Conservation (phyloP, 2,797 vertebrate species). For the Alcedo quadribrachys region DNA sequence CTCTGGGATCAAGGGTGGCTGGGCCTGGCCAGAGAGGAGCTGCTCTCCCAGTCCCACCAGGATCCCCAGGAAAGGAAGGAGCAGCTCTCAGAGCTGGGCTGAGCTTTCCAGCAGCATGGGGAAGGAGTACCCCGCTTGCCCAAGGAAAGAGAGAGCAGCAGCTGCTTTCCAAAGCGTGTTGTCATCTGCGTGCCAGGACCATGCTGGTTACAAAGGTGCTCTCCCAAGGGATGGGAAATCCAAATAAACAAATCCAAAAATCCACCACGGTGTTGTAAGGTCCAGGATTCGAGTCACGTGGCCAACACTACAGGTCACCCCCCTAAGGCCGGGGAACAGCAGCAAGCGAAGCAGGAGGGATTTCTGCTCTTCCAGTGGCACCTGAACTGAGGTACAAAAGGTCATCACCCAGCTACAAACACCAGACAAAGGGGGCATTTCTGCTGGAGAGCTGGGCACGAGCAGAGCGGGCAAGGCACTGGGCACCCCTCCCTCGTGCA, state of each 20-base stretch:
- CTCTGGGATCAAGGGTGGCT: accelerated
- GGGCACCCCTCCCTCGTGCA: background rate
- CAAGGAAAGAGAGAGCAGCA: background rate
- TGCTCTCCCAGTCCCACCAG: background rate
- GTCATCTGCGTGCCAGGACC: background rate
- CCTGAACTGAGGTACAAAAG: conserved; percentile 50
- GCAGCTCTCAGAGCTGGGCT: accelerated
- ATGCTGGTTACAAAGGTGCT: conserved; percentile 45
- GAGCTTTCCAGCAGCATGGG: accelerated
- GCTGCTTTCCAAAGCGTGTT: conserved; percentile 40
- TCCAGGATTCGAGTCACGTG: conserved; percentile 63
- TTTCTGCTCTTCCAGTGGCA: background rate
- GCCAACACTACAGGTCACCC: conserved; percentile 60
- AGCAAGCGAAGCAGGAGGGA: background rate
- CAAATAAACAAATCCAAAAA: conserved; percentile 60
- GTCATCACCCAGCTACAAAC: background rate
- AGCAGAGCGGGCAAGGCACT: background rate
- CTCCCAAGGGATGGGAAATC: conserved; percentile 43
- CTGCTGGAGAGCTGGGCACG: background rate
- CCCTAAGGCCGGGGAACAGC: conserved; percentile 77
- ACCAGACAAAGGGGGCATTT: background rate
- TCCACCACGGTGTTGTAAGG: conserved; percentile 78
- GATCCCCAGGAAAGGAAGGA: background rate
- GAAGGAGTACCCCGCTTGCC: accelerated
- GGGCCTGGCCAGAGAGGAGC: background rate